phyloP scores from a whole-genome alignment of 1,140 invertebrate species.

The Vollenhovia emeryi region DNA sequence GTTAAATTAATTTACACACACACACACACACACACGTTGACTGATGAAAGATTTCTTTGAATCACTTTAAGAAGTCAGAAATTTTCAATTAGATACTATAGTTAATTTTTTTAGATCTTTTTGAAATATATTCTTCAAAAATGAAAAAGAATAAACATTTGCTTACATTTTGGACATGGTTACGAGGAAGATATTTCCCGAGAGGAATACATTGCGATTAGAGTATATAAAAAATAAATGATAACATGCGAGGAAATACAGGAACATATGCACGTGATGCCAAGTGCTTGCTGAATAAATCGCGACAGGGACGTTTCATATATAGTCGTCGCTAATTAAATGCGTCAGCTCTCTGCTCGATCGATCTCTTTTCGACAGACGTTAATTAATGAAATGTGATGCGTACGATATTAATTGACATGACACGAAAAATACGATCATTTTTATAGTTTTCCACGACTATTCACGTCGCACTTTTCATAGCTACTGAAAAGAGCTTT shows the following conservation, averaged over 20 bases:
- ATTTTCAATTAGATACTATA: not conserved
- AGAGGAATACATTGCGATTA: conserved; percentile 4
- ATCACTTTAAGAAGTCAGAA: not conserved
- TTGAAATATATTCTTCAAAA: not conserved
- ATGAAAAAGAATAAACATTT: not conserved
- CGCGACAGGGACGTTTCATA: not conserved
- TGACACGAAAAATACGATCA: not conserved
- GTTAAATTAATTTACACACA: not conserved
- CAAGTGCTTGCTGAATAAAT: conserved; percentile 27
- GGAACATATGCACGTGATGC: not conserved
- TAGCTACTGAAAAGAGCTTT: not conserved
- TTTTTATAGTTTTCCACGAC: conserved; percentile 2
- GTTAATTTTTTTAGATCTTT: not conserved
- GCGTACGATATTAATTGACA: conserved; percentile 17
- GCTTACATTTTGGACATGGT: not conserved
- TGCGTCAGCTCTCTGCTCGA: conserved; percentile 4
- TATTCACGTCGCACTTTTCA: not conserved
- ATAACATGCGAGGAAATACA: not conserved
- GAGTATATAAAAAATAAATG: conserved; percentile 10
- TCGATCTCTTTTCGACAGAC: conserved; percentile 20
- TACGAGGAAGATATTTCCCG: not conserved
- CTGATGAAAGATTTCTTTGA: not conserved
- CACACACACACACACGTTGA: not conserved
- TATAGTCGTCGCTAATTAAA: conserved; percentile 33
- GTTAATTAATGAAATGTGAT: conserved; percentile 39